Base-by-base conservation (phyloP, 2,797 vertebrate genomes). In the Chelonia mydas region DNA sequence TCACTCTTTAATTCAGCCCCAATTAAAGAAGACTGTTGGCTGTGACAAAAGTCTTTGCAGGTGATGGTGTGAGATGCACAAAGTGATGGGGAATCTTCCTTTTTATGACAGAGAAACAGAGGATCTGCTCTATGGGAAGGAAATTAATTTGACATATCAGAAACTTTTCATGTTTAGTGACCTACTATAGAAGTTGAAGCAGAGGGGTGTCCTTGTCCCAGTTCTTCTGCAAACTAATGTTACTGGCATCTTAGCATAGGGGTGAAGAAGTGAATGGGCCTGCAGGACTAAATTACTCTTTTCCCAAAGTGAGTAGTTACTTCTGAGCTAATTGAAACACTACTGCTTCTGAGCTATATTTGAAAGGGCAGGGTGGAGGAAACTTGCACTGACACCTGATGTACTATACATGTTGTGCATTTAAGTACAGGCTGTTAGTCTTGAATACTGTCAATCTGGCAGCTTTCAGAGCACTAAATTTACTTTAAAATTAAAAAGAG, bases 401-500 rank as follows among this genome's bases (percentile, higher is more conserved):
- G 93, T 93, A 90, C 88, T 90, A 47, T 65, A 5, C 74, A 37
- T 89, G 84, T 81, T 0, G 0, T 65, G 49, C 55, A 74, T 93
- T 96, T 90, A 88, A 47, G 81, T 84, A 65, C 82, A 89, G 81
- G 65, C 21, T 54, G 57, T 83, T 84, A 11, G 65, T 81, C 95
- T 53, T 17, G 57, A 89, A 77, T 10, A 65, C 49, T 74, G 21
- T 37, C 83, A 86, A 37, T 50, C 87, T 87, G 27, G 86, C 51
- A 89, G 57, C 57, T 89, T 94, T 88, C 33, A 95, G 84, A 93
- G 33, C 17, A 81, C 21, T 95, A 92, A 61, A 91, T 91, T 94
- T 93, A 88, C 82, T 68, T 89, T 37, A 89, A 96, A 96, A 91
- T 87, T 88, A 93, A 59, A 55, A 83, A 89, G 27, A 90, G 15